Conservation (phyloP, 1,140 invertebrate genomes). For the Achatina immaculata region DNA sequence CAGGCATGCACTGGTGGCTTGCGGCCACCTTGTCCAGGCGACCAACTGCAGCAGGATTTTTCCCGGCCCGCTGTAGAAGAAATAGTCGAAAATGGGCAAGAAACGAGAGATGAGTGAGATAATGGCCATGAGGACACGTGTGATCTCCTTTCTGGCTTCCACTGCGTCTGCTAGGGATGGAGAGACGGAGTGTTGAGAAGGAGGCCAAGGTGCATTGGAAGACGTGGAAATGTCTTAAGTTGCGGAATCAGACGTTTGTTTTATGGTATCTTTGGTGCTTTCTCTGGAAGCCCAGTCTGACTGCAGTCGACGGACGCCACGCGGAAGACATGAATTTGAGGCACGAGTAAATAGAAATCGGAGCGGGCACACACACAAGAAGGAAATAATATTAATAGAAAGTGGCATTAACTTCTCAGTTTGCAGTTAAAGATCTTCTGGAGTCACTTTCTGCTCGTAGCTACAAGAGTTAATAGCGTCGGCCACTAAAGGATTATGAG, state of each 20-base stretch:
- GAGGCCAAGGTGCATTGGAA: not conserved
- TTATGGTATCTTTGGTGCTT: not conserved
- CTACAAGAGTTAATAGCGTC: not conserved
- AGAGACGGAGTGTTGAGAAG: not conserved
- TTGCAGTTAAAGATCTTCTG: not conserved
- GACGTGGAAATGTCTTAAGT: conserved; percentile 3
- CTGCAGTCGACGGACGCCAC: not conserved
- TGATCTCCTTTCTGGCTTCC: not conserved
- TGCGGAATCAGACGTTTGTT: not conserved
- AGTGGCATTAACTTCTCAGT: not conserved
- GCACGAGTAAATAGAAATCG: not conserved
- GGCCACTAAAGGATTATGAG: not conserved
- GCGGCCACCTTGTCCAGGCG: conserved; percentile 17
- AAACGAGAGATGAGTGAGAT: conserved; percentile 26
- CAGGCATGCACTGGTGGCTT: conserved; percentile 18
- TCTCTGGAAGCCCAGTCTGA: not conserved
- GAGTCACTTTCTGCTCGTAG: not conserved
- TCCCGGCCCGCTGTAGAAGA: not conserved
- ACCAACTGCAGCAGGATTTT: not conserved
- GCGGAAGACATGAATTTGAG: not conserved
- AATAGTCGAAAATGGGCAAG: conserved; percentile 6
- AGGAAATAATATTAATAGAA: not conserved
- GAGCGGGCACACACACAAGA: not conserved
- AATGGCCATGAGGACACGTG: conserved; percentile 19
- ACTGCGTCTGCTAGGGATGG: not conserved